Base-by-base conservation (phyloP, 1,140 invertebrate species). In the Brachionus paranguensis region DNA sequence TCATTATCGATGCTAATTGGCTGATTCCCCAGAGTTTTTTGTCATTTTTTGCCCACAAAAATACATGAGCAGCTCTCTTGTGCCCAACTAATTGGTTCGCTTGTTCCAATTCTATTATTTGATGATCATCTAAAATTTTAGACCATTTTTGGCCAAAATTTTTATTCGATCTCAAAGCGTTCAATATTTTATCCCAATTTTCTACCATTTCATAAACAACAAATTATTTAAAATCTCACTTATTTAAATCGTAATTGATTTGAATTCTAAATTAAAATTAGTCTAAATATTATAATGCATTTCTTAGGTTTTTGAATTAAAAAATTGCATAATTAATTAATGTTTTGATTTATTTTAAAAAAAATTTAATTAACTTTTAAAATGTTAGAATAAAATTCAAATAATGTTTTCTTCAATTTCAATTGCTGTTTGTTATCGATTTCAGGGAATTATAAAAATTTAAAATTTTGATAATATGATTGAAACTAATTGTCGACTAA, bases 11-110 rank as follows among this genome's bases (percentile, higher is more conserved):
- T 76, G 84, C 86, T 14, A 64, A 45, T 14, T 84, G 55, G 85
- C 86, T 88, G 12, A 86, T 64, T 27, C 87, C 84, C 86, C 86
- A 88, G 8, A 88, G 33, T 24, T 86, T 37, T 7, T 55, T 50
- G 29, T 86, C 85, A 70, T 86, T 84, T 29, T 64, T 85, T 12
- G 86, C 85, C 85, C 86, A 88, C 1, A 89, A 79, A 86, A 88
- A 87, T 6, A 86, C 87, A 85, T 89, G 88, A n/a, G 87, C 85
- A 0, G 88, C 88, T 85, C 87, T 88, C 55, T 55, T 68, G 45
- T 85, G 70, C 4, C 70, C 53, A 12, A 14, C 14, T 37, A 74
- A 47, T 50, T 76, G 29, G 27, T 76, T 76, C 1, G 68, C 37
- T 41, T 85, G 43, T 41, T 85, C 70, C 37, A 84, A 78, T n/a